phyloP scores from a whole-genome alignment of 2,113 vertebrate genomes.

The Macrotus californicus region DNA sequence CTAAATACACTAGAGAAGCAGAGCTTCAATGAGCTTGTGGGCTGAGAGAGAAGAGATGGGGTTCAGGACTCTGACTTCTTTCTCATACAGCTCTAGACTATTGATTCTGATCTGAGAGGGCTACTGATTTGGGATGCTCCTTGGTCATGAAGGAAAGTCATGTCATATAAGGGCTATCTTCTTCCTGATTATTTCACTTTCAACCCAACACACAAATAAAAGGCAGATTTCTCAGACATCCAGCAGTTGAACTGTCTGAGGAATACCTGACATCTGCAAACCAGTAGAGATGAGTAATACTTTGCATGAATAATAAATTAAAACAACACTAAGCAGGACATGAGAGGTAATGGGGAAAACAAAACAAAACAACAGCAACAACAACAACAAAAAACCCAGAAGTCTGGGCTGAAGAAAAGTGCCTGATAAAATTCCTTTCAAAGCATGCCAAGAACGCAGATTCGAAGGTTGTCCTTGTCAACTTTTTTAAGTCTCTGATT shows the following conservation, averaged over 20 bases:
- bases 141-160: background rate
- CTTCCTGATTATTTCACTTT: background rate
- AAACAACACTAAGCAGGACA: background rate
- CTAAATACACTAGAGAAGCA: background rate
- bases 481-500: background rate
- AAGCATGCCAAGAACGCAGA: background rate
- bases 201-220: background rate
- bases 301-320: background rate
- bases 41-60: background rate
- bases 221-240: background rate
- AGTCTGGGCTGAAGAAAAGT: background rate
- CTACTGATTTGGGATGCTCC: background rate
- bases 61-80: background rate
- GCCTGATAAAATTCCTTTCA: slow-evolving; percentile 16
- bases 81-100: background rate
- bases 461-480: background rate
- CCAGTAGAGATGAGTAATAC: background rate
- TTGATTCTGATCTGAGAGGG: background rate
- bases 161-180: background rate
- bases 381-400: background rate
- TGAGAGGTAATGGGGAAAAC: background rate
- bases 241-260: background rate
- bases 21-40: rapidly evolving
- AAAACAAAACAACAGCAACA: background rate
- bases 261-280: background rate